Percentiles rank a stretch among this genome's conserved stretches.
Evolutionary conservation across 2,113 vertebrate genomes (phyloP).

Genomic region (Tachycineta bicolor): DNA sequence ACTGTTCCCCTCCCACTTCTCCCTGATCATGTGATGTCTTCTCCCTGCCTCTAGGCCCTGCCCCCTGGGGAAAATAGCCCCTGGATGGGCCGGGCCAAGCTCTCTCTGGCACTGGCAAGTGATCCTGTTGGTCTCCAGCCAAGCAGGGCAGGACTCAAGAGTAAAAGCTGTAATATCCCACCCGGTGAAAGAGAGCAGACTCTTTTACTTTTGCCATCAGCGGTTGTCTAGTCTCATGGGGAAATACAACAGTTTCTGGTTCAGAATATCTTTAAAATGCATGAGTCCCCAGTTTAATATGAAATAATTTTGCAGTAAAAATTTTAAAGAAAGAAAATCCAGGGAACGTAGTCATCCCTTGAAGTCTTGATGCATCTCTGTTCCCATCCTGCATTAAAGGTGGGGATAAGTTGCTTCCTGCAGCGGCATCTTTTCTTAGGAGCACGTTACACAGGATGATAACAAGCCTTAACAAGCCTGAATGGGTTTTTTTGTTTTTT

Average conservation of each 20-base stretch:
- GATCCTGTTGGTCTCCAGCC: too few relatives aligned
- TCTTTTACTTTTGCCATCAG: too few relatives aligned
- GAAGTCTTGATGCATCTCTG: not conserved
- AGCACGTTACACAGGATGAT: not conserved
- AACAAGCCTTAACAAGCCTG: not conserved
- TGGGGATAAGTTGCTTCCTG: not conserved
- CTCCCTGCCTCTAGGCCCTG: too few relatives aligned
- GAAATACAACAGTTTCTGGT: not conserved
- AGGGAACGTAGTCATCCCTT: not conserved
- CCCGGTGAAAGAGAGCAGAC: too few relatives aligned
- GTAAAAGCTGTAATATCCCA: too few relatives aligned
- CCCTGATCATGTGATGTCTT: too few relatives aligned
- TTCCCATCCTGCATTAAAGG: not conserved
- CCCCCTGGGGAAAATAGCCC: too few relatives aligned
- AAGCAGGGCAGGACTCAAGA: too few relatives aligned
- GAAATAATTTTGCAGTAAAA: not conserved
- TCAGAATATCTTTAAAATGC: not conserved
- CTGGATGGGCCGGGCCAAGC: too few relatives aligned
- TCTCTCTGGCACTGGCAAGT: too few relatives aligned
- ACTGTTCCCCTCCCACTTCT: too few relatives aligned
- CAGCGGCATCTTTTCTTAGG: not conserved
- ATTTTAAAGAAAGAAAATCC: not conserved
- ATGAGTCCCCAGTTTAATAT: accelerated
- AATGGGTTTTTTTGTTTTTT: not conserved
- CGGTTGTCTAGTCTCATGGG: too few relatives aligned